Evolutionary conservation across 2,888 invertebrate genomes (phyloP), one percentile per base, ranked within the genome.

Genomic region (Sarcophaga subvicina): DNA sequence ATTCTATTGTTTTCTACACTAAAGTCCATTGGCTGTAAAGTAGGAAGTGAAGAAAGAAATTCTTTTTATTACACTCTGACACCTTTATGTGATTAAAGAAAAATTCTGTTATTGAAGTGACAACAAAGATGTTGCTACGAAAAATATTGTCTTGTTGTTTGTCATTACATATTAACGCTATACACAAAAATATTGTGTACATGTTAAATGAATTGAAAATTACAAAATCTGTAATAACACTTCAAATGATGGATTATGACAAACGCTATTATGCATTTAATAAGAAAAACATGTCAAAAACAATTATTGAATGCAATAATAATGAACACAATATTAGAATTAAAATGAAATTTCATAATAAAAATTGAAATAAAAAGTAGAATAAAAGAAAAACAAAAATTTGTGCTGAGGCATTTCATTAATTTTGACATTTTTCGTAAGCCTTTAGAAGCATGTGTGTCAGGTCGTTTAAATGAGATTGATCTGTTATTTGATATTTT

Each of bases 221-320:
- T 71, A 66, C 71, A 71, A 37, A 59, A 70, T 76, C 76, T 71
- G 66, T 47, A 66, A 20, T 27, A 82, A 82, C 76, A 77, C 82
- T 82, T 82, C 54, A 70, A 69, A 69, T 76, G 63, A 70, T 70
- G 75, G 69, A 81, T 76, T 76, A 81, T 81, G 54, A 17, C 67
- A 63, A 22, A 69, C 69, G 10, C 4, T 76, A n/a, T 59, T 76
- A 62, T 62, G 54, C 45, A 49, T 22, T 62, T 22, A 37, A 27
- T 69, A 54, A 54, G n/a, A 81, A 76, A 64, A 77, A 8, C 60
- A 71, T 77, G 82, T 71, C 82, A 27, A 27, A 66, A 27, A 4
- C 54, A 27, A 77, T 77, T 45, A 71, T 54, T 54, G 0, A 0
- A 14, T 0, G 4, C 17, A 54, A 14, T 54, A 14, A 54, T 14